Conservation (phyloP, 2,888 invertebrate genomes). For the Chromoteleia sp. region DNA sequence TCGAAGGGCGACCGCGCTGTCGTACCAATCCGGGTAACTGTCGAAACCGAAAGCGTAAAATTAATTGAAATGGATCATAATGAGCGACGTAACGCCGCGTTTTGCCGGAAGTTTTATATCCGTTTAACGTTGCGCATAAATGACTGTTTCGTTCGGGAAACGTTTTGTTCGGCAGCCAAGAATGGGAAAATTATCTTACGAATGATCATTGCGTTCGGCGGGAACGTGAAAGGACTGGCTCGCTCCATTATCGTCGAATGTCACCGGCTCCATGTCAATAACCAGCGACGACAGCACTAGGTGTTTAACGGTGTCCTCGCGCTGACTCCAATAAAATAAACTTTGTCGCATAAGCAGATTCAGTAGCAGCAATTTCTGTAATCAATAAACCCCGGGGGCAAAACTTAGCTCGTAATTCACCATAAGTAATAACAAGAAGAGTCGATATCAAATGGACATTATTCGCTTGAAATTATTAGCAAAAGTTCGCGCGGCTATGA, state of each 20-base stretch:
- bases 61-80: conserved; percentile 28
- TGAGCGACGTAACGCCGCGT: neutral
- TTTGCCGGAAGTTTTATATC: conserved; percentile 40
- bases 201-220: conserved; percentile 43
- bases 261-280: conserved; percentile 81
- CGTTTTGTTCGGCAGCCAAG: conserved; percentile 9
- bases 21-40: conserved; percentile 85
- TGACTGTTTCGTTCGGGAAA: conserved; percentile 5
- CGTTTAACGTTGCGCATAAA: conserved; percentile 31
- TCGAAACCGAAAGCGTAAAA: conserved; percentile 28
- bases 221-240: conserved; percentile 80
- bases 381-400: conserved; percentile 60
- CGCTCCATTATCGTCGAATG: conserved; percentile 76
- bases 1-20: conserved; percentile 83
- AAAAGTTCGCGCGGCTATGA: conserved; percentile 48
- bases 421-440: conserved; percentile 62
- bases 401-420: conserved; percentile 62
- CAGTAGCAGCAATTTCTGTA: conserved; percentile 83
- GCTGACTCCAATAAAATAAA: conserved; percentile 82
- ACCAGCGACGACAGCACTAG: conserved; percentile 80
- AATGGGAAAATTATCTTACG: conserved; percentile 55
- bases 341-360: conserved; percentile 83
- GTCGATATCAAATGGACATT: conserved; percentile 59
- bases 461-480: conserved; percentile 55
- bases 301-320: conserved; percentile 78